Percentiles rank a stretch among this genome's conserved stretches.
Conservation (phyloP, 23 tunicate species). For the Trididemnum clinides region DNA sequence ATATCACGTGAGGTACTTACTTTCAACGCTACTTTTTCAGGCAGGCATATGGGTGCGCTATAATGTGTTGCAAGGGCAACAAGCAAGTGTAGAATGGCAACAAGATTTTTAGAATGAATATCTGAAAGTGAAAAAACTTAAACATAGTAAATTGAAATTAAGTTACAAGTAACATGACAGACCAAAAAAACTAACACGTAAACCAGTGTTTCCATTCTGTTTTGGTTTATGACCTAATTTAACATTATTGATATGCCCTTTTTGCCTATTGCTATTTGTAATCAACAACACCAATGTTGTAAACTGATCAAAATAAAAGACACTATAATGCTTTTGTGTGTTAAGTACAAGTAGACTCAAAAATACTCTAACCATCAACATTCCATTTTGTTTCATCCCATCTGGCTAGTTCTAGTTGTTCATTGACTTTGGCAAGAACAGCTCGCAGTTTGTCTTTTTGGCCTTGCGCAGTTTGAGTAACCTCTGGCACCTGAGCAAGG, state of each 20-base stretch:
- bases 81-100: slow-evolving; percentile 90
- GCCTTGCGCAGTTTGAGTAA: slow-evolving; percentile 91
- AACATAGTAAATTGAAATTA: neutral
- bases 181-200: no score
- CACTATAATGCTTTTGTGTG: no score
- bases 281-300: no score
- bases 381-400: slow-evolving; percentile 94
- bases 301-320: no score
- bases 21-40: slow-evolving; percentile 85
- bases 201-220: no score
- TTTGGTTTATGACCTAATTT: neutral
- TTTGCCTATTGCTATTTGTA: no score
- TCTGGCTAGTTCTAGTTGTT: slow-evolving; percentile 59
- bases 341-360: no score
- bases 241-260: neutral
- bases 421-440: slow-evolving; percentile 77
- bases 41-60: slow-evolving; percentile 85
- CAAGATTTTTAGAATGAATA: slow-evolving; percentile 83
- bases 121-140: slow-evolving; percentile 37
- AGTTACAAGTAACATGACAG: no score
- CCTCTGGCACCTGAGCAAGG: slow-evolving; percentile 80
- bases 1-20: no score
- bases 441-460: slow-evolving; percentile 85
- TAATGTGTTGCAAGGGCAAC: slow-evolving; percentile 95
- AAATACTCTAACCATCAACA: slow-evolving; percentile 89